Conservation (phyloP, 2,888 invertebrate genomes). For the Malthinus seriepunctatus region DNA sequence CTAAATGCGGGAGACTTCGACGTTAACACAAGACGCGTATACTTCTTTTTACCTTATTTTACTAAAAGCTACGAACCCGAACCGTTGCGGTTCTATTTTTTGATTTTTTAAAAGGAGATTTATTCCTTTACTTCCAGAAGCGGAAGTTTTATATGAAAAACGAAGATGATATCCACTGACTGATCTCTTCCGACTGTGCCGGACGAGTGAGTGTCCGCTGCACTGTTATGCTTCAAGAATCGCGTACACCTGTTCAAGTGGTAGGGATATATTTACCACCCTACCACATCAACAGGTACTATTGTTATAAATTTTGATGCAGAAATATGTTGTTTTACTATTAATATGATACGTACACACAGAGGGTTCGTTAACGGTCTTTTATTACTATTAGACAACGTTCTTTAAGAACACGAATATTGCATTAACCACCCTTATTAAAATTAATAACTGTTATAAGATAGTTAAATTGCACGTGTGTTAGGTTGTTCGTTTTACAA, state of each 20-base stretch:
- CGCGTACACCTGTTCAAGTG: slow-evolving; percentile 55
- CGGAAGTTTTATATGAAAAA: slow-evolving; percentile 22
- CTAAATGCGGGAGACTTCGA: slow-evolving; percentile 11
- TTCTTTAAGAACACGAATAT: background rate
- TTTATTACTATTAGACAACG: too few species aligned
- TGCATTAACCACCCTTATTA: background rate
- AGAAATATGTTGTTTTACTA: background rate
- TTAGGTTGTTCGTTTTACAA: too few species aligned
- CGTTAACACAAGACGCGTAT: slow-evolving; percentile 9
- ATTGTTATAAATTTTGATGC: slow-evolving; percentile 44
- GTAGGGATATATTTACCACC: slow-evolving; percentile 45
- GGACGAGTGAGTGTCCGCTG: slow-evolving; percentile 55
- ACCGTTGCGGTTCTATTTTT: slow-evolving; percentile 10
- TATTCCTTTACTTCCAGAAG: slow-evolving; percentile 9
- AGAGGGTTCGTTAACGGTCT: too few species aligned
- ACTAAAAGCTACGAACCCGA: slow-evolving; percentile 25
- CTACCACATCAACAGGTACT: slow-evolving; percentile 50
- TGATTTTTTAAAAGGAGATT: slow-evolving; percentile 1
- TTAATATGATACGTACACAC: too few species aligned
- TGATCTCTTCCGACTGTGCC: slow-evolving; percentile 55
- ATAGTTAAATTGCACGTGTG: too few species aligned
- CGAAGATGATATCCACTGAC: slow-evolving; percentile 37
- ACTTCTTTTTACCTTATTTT: background rate
- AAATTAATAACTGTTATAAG: too few species aligned
- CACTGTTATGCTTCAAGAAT: slow-evolving; percentile 56